Conservation (phyloP, 1,140 invertebrate genomes). For the Drosophila ambigua region DNA sequence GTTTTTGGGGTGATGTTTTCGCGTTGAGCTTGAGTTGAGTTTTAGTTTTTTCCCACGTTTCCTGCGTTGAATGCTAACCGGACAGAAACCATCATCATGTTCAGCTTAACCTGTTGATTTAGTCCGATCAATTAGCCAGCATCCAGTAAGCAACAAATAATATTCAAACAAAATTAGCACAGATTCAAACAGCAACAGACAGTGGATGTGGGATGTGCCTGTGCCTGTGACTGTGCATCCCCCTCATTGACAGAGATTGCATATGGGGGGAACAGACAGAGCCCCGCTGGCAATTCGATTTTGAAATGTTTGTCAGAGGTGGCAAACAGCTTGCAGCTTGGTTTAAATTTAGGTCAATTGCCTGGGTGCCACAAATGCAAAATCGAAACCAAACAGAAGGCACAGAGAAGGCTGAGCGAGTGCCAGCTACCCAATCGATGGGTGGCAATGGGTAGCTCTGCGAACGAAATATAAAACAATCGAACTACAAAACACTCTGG, state of each 20-base stretch:
- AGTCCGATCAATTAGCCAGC: constrained; percentile 25
- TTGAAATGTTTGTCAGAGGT: constrained; percentile 48
- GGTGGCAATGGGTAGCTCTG: constrained; percentile 3
- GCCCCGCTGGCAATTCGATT: constrained; percentile 9
- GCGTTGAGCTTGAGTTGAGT: constrained; percentile 5
- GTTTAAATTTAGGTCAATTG: constrained; percentile 80
- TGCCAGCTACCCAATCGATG: neutral
- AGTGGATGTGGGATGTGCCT: neutral
- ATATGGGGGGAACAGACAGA: too few species aligned
- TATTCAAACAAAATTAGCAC: neutral
- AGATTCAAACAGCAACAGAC: neutral
- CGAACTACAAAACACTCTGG: constrained; percentile 41
- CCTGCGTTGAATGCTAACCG: neutral
- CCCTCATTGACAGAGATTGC: too few species aligned
- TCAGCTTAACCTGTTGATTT: constrained; percentile 39
- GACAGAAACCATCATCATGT: constrained; percentile 26
- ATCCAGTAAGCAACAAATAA: constrained; percentile 18
- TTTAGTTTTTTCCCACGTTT: neutral
- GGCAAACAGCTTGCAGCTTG: constrained; percentile 70
- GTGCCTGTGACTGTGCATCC: too few species aligned
- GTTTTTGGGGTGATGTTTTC: neutral
- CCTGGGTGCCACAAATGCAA: constrained; percentile 66
- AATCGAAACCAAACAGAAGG: constrained; percentile 28
- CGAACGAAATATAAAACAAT: constrained; percentile 33
- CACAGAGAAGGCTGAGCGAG: neutral